Evolutionary conservation across 2,888 invertebrate genomes (phyloP), one percentile per base, ranked within the genome.

Genomic region (Mongoloraphidia duomilia): DNA sequence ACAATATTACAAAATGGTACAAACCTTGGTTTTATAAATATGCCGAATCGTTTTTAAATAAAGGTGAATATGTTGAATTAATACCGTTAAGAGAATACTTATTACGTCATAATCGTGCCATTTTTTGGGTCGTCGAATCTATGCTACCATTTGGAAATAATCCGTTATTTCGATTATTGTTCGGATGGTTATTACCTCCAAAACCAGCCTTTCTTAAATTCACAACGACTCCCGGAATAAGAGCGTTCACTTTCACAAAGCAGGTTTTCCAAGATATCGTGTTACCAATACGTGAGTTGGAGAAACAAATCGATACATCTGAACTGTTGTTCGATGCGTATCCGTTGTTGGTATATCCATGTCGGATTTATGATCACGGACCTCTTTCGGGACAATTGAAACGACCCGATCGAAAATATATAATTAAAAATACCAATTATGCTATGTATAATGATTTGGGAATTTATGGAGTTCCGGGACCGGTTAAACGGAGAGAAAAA

Each of bases 21-120:
- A 82, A 82, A 56, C 80, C 81, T 0, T 82, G 82, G 82, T 82
- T 80, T 61, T 82, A 81, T 56, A 80, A 80, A 55, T 77, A 82
- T 55, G 76, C 76, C 0, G 77, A 81, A 57, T 64, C 65, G 0
- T 78, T 79, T 57, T 60, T 80, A 6, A 60, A 56, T 34, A 73
- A 69, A 50, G 75, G 74, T 3, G 70, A 72, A 56, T 65, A 69
- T 9, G 75, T 74, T 11, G 77, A 78, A 57, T 66, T 79, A 50
- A 77, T 82, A 47, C 82, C 82, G 0, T 55, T 82, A 14, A 63
- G 74, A 51, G 78, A 81, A 53, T 82, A 82, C 58, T 63, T 82
- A 12, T 59, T 82, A 1, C 65, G 82, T 26, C 81, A 82, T 59
- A 78, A 80, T 58, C 66, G 81, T 56, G 74, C 81, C 2, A 82